Evolutionary conservation across 2,113 vertebrate species (phyloP).

Genomic region (Oostethus manadensis): DNA sequence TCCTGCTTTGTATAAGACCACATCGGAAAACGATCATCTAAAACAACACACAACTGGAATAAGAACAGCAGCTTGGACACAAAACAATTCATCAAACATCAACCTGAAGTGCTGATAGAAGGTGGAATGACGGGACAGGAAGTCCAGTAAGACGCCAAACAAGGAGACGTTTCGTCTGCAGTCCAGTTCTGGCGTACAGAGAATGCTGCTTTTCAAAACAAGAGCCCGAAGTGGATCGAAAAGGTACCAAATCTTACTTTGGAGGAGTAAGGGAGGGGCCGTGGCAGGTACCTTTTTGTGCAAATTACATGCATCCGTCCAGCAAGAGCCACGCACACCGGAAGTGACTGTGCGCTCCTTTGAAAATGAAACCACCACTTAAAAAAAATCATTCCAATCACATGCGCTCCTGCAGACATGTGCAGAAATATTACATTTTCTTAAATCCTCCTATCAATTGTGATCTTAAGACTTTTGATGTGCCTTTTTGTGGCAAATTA

Average conservation of each 20-base stretch:
- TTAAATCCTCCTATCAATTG: slow-evolving; percentile 9
- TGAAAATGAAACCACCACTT: slow-evolving; percentile 36
- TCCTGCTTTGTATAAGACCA: slow-evolving; percentile 33
- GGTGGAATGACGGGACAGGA: neutral
- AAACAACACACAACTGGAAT: slow-evolving; percentile 22
- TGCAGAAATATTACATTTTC: slow-evolving; percentile 38
- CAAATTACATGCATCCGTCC: slow-evolving; percentile 4
- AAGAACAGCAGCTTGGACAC: slow-evolving; percentile 54
- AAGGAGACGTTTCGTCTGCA: slow-evolving; percentile 34
- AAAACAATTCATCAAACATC: slow-evolving; percentile 7
- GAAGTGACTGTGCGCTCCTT: slow-evolving; percentile 13
- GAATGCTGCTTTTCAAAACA: slow-evolving; percentile 65
- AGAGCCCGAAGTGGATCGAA: slow-evolving; percentile 63
- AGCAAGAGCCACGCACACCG: neutral
- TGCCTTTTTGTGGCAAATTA: slow-evolving; percentile 13
- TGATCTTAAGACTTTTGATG: slow-evolving; percentile 26
- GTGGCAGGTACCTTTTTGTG: slow-evolving; percentile 4
- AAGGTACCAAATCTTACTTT: slow-evolving; percentile 27
- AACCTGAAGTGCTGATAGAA: slow-evolving; percentile 24
- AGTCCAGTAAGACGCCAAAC: slow-evolving; percentile 15
- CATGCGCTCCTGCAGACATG: slow-evolving; percentile 66
- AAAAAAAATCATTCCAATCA: slow-evolving; percentile 57
- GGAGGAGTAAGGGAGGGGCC: neutral
- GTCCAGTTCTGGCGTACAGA: slow-evolving; percentile 63
- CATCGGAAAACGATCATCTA: slow-evolving; percentile 17